These are phyloP conservation scores for Ctenopoma multispine DNA, from an alignment of 2,797 vertebrate genomes.

Conservation along the genomic window DNA sequence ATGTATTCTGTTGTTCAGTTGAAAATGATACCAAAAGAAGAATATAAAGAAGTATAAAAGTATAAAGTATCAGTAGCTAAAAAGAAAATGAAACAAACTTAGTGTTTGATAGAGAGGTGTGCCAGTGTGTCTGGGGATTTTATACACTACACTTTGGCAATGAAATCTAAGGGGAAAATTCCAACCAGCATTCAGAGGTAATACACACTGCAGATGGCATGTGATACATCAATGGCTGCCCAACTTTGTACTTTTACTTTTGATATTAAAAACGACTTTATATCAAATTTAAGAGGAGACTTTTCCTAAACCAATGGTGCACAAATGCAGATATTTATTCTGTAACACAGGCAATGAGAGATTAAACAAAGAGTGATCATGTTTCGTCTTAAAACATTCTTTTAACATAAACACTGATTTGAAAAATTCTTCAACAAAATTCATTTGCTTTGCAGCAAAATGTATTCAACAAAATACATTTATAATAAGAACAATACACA, in stretches of 20 bases:
- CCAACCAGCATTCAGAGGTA: neutral
- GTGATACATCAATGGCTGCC: neutral
- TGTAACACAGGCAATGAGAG: constrained; percentile 14
- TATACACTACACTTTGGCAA: neutral
- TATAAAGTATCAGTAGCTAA: too few species aligned
- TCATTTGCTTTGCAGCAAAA: constrained; percentile 24
- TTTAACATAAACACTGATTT: constrained; percentile 3
- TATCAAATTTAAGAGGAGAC: neutral
- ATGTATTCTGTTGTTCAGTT: neutral
- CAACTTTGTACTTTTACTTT: neutral
- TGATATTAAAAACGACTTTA: neutral
- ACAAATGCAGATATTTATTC: constrained; percentile 11
- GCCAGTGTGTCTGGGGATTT: too few species aligned
- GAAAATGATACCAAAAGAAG: neutral
- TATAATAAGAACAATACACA: constrained; percentile 22
- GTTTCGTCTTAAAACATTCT: neutral
- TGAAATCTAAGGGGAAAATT: constrained; percentile 5
- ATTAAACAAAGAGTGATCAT: constrained; percentile 16
- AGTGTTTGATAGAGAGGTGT: neutral
- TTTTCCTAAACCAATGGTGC: neutral
- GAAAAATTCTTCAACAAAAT: constrained; percentile 22
- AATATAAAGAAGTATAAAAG: too few species aligned
- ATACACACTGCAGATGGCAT: constrained; percentile 11
- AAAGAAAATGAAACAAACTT: constrained; percentile 9
- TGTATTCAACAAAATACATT: constrained; percentile 33